Conservation (phyloP, 1,140 invertebrate genomes). For the Eriocheir sinensis region DNA sequence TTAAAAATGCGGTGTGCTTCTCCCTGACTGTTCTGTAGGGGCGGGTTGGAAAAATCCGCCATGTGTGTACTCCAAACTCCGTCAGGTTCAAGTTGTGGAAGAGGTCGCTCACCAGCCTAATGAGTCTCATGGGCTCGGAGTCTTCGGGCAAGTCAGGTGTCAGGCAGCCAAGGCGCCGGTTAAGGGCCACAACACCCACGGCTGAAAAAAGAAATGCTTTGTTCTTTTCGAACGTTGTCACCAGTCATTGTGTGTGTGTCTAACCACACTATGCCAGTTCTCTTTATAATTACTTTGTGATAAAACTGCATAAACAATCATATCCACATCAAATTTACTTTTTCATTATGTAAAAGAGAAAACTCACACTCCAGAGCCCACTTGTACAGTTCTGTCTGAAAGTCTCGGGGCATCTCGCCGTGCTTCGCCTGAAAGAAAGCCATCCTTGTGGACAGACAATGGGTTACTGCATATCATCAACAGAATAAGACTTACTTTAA, state of each 20-base stretch:
- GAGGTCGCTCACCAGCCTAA: constrained; percentile 39
- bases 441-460: constrained; percentile 44
- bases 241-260: too few relatives aligned
- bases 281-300: too few relatives aligned
- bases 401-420: constrained; percentile 61
- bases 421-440: constrained; percentile 38
- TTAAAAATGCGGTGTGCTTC: constrained; percentile 46
- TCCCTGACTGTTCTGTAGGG: not conserved
- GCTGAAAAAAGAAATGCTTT: not conserved
- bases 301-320: too few relatives aligned
- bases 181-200: constrained; percentile 59
- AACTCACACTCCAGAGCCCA: constrained; percentile 68
- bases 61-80: constrained; percentile 30
- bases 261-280: too few relatives aligned
- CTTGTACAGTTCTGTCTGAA: constrained; percentile 64
- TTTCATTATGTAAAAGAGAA: too few relatives aligned
- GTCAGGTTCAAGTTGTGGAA: constrained; percentile 39
- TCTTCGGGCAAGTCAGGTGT: not conserved
- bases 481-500: not conserved
- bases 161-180: constrained; percentile 56
- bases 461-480: not conserved
- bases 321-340: too few relatives aligned
- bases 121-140: constrained; percentile 58
- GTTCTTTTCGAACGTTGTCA: not conserved
- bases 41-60: constrained; percentile 47